Evolutionary conservation across 2,797 vertebrate species (phyloP).

Genomic region (Enteromius radiatus): DNA sequence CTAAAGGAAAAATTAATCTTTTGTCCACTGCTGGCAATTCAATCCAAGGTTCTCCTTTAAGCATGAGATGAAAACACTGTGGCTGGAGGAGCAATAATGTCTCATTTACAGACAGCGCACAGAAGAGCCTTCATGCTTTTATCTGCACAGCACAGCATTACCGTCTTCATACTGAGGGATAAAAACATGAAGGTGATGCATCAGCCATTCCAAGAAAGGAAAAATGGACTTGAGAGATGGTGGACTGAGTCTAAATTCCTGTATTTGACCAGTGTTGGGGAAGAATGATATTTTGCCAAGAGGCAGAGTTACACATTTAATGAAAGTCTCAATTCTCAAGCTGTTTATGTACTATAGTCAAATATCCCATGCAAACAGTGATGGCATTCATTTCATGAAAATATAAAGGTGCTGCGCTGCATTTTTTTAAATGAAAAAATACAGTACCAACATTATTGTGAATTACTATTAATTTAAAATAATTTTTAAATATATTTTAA

Average conservation of each 20-base stretch:
- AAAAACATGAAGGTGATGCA: constrained; percentile 23
- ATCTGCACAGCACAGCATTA: constrained; percentile 35
- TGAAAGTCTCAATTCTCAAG: not conserved
- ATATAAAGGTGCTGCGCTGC: not conserved
- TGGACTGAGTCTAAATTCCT: not conserved
- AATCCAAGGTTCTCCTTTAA: constrained; percentile 50
- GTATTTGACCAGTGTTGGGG: not conserved
- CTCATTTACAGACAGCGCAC: constrained; percentile 44
- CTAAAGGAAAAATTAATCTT: constrained; percentile 56
- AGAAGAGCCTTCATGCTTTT: constrained; percentile 29
- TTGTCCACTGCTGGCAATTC: constrained; percentile 50
- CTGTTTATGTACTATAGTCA: not conserved
- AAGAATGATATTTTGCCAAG: not conserved
- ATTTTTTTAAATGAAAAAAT: not conserved
- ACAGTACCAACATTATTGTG: not conserved
- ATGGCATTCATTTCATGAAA: not conserved
- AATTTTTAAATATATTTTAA: not conserved
- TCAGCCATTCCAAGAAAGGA: constrained; percentile 5
- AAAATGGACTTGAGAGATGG: not conserved
- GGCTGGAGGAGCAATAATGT: constrained; percentile 38
- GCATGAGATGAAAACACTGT: constrained; percentile 47
- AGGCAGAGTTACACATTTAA: not conserved
- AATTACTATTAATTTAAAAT: not conserved
- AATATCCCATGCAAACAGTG: not conserved
- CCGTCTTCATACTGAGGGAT: not conserved